These are phyloP conservation scores for Andrena chrysosceles DNA, from an alignment of 2,888 invertebrate species.

Conservation along the genomic window DNA sequence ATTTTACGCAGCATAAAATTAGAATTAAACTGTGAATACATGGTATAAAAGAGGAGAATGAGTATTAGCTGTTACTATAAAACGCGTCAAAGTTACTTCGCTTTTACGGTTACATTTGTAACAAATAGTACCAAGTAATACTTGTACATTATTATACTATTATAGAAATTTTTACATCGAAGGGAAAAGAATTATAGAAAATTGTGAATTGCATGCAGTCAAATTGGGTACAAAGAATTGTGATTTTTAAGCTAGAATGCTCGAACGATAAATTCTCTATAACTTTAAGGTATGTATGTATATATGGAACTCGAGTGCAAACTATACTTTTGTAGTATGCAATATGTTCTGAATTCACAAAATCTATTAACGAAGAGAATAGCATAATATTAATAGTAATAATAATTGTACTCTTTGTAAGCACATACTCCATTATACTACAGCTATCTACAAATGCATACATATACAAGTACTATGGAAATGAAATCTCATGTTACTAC, in stretches of 20 bases:
- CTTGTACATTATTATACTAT: slow-evolving; percentile 54
- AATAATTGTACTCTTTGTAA: slow-evolving; percentile 57
- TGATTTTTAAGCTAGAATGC: slow-evolving; percentile 64
- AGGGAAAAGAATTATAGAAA: slow-evolving; percentile 34
- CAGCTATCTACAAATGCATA: slow-evolving; percentile 56
- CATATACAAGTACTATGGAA: slow-evolving; percentile 53
- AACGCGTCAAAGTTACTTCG: slow-evolving; percentile 44
- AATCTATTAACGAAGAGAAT: slow-evolving; percentile 48
- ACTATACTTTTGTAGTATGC: slow-evolving; percentile 68
- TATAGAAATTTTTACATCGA: slow-evolving; percentile 52
- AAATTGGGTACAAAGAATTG: slow-evolving; percentile 69
- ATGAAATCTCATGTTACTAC: slow-evolving; percentile 34
- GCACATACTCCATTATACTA: slow-evolving; percentile 56
- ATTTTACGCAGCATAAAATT: slow-evolving; percentile 58
- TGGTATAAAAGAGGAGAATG: slow-evolving; percentile 37
- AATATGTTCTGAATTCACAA: slow-evolving; percentile 50
- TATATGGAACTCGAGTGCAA: slow-evolving; percentile 56
- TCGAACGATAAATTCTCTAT: slow-evolving; percentile 61
- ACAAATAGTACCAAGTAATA: slow-evolving; percentile 56
- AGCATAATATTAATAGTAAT: slow-evolving; percentile 56
- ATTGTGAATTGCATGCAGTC: slow-evolving; percentile 57
- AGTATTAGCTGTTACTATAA: slow-evolving; percentile 36
- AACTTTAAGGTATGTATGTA: slow-evolving; percentile 69
- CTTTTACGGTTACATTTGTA: slow-evolving; percentile 52
- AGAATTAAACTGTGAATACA: slow-evolving; percentile 43